Conservation (phyloP, 2,888 invertebrate genomes). For the Protula sp. region DNA sequence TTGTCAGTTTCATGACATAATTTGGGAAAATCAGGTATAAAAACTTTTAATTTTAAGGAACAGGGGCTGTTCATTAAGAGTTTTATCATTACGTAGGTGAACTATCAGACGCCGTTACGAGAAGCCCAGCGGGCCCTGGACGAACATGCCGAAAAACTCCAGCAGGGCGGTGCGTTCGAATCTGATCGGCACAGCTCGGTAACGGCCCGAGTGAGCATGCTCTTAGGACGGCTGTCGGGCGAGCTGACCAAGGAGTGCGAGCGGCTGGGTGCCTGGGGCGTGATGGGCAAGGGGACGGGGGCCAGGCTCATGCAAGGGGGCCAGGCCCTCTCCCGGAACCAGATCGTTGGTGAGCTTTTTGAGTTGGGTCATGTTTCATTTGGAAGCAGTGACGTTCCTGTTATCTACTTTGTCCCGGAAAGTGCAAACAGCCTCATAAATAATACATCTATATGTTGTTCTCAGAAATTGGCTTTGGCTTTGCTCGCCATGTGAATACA, state of each 20-base stretch:
- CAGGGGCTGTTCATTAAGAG: too few species aligned
- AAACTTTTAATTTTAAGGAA: too few species aligned
- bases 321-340: conserved; percentile 27
- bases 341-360: conserved; percentile 34
- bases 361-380: too few species aligned
- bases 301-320: conserved; percentile 31
- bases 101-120: conserved; percentile 35
- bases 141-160: conserved; percentile 38
- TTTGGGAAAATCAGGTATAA: too few species aligned
- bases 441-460: too few species aligned
- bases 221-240: conserved; percentile 37
- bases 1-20: too few species aligned
- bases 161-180: conserved; percentile 38
- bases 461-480: too few species aligned
- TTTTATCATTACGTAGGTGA: conserved; percentile 29
- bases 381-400: too few species aligned
- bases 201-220: conserved; percentile 30
- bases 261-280: conserved; percentile 45
- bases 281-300: conserved; percentile 40
- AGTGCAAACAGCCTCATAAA: too few species aligned
- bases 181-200: conserved; percentile 28
- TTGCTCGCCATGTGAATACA: too few species aligned
- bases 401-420: too few species aligned
- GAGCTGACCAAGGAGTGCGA: conserved; percentile 36
- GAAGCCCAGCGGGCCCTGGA: conserved; percentile 36